Evolutionary conservation across 2,888 invertebrate species (phyloP).

Genomic region (Lissonota sp.): DNA sequence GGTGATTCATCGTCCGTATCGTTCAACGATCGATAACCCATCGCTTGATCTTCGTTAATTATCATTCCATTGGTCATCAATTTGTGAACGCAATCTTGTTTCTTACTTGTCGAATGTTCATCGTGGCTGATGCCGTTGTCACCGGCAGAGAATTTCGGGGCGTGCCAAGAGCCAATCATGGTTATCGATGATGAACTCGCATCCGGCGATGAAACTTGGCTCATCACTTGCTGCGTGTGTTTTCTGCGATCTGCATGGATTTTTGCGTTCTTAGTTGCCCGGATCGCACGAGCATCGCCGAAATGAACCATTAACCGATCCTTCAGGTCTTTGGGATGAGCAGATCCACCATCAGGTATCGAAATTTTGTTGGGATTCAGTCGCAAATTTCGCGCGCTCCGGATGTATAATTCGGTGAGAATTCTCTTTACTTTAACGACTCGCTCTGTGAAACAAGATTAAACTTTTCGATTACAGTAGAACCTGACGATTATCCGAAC

Average conservation of each 20-base stretch:
- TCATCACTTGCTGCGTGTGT: not conserved
- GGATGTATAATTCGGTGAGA: constrained; percentile 25
- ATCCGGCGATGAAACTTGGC: constrained; percentile 25
- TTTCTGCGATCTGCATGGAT: too few relatives aligned
- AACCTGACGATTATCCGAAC: too few relatives aligned
- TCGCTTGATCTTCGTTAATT: too few relatives aligned
- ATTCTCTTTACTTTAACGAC: constrained; percentile 30
- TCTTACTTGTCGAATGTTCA: not conserved
- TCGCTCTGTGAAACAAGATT: constrained; percentile 44
- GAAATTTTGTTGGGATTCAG: not conserved
- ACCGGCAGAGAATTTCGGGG: constrained; percentile 4
- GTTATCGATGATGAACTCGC: not conserved
- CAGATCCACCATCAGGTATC: too few relatives aligned
- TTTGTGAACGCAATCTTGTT: not conserved
- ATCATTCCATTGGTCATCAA: too few relatives aligned
- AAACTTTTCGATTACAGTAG: not conserved
- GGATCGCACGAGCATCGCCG: too few relatives aligned
- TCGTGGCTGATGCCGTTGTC: not conserved
- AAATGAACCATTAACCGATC: too few relatives aligned
- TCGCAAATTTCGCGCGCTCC: constrained; percentile 4
- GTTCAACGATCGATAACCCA: not conserved
- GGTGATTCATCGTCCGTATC: not conserved
- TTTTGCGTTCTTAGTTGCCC: too few relatives aligned
- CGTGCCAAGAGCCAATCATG: constrained; percentile 52
- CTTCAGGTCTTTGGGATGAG: too few relatives aligned